Conservation (phyloP, 2,797 vertebrate species). For the Catharus ustulatus region DNA sequence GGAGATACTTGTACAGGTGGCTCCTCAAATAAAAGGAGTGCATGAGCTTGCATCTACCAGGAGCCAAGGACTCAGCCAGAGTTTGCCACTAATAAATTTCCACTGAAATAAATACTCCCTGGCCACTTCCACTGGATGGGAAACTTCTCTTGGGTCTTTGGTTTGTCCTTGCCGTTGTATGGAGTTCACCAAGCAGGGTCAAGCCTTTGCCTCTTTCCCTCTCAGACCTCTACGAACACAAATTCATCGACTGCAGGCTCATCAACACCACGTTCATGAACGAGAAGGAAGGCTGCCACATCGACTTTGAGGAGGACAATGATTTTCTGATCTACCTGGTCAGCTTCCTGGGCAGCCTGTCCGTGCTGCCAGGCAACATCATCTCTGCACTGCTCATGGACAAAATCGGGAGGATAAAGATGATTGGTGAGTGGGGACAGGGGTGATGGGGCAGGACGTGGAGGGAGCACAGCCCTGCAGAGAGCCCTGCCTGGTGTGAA, state of each 20-base stretch:
- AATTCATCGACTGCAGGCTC: constrained; percentile 89
- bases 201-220: not conserved
- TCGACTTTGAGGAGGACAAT: constrained; percentile 94
- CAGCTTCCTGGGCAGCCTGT: constrained; percentile 94
- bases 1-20: not conserved
- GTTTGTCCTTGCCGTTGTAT: not conserved
- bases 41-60: not conserved
- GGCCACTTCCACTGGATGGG: not conserved
- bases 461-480: not conserved
- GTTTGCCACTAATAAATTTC: not conserved
- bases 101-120: not conserved
- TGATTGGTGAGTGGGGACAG: constrained; percentile 85
- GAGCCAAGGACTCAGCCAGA: not conserved
- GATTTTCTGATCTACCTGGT: constrained; percentile 96
- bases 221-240: constrained; percentile 90
- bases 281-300: constrained; percentile 91
- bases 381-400: constrained; percentile 96
- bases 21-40: not conserved
- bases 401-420: constrained; percentile 91
- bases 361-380: constrained; percentile 95
- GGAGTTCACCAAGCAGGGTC: not conserved
- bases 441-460: fast-evolving
- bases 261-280: constrained; percentile 87
- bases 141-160: not conserved
- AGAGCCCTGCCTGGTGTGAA: not conserved